A percentile compares a stretch with the other conserved stretches of the same genome.
phyloP scores from a whole-genome alignment of 2,888 invertebrate species.

The Biston stratarius region DNA sequence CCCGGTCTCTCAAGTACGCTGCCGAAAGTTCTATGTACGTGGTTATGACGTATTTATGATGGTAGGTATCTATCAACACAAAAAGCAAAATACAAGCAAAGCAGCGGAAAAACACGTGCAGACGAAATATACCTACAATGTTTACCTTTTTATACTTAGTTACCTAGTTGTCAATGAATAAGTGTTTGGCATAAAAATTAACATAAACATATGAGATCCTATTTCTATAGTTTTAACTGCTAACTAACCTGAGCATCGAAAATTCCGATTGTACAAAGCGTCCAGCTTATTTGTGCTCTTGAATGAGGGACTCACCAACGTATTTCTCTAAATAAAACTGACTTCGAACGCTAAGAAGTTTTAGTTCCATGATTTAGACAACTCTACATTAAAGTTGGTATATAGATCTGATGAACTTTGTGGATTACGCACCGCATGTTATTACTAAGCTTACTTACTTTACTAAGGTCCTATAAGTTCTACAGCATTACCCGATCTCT shows the following conservation, averaged over 20 bases:
- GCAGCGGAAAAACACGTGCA: neutral
- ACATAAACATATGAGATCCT: conserved; percentile 32
- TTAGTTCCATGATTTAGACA: neutral
- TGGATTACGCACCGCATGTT: too few species aligned
- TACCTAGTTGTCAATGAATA: conserved; percentile 7
- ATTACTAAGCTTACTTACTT: too few species aligned
- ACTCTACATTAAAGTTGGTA: neutral
- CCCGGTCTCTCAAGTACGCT: too few species aligned
- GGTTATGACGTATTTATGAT: too few species aligned
- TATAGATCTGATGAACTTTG: neutral
- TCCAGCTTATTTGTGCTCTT: neutral
- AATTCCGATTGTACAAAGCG: neutral
- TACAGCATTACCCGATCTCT: too few species aligned
- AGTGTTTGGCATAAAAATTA: conserved; percentile 28
- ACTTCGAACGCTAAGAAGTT: neutral
- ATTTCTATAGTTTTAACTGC: conserved; percentile 2
- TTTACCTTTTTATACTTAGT: too few species aligned
- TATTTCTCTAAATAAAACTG: neutral
- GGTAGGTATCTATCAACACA: neutral
- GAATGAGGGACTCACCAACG: neutral
- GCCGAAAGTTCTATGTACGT: too few species aligned
- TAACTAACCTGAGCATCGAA: conserved; percentile 9
- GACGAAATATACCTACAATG: neutral
- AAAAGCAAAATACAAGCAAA: neutral
- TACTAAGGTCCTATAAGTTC: too few species aligned